Percentiles rank a stretch among this genome's conserved stretches.
These are phyloP conservation scores for Lepilemur ruficaudatus DNA, from an alignment of 2,797 vertebrate genomes.

Conservation along the genomic window DNA sequence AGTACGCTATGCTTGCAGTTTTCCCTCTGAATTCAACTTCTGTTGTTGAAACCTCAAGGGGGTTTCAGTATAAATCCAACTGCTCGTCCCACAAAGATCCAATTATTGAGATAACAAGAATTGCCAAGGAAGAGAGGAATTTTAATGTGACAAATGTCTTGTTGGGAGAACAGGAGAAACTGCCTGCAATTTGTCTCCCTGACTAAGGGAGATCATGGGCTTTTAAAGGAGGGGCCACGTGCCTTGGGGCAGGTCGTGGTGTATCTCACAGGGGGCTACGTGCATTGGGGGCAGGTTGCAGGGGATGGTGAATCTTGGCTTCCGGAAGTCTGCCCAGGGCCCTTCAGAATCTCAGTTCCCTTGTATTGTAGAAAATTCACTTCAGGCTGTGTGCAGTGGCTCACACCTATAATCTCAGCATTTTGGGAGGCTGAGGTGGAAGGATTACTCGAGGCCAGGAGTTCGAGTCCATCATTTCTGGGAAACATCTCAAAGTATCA, in stretches of 20 bases:
- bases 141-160: not conserved
- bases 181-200: not conserved
- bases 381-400: not conserved
- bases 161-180: not conserved
- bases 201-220: not conserved
- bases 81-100: not conserved
- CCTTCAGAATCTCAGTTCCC: not conserved
- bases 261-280: not conserved
- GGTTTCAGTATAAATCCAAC: not conserved
- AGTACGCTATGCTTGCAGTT: not conserved
- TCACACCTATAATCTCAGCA: not conserved
- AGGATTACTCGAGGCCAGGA: not conserved
- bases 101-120: not conserved
- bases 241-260: not conserved
- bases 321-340: not conserved
- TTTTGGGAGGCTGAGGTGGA: not conserved
- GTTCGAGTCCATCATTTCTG: not conserved
- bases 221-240: not conserved
- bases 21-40: conserved; percentile 14
- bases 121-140: not conserved
- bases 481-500: not conserved
- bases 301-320: not conserved
- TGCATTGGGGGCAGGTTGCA: not conserved
- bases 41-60: not conserved
- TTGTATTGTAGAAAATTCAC: not conserved